These are phyloP conservation scores for Stenodera caucasica DNA, from an alignment of 2,888 invertebrate species.

Conservation along the genomic window DNA sequence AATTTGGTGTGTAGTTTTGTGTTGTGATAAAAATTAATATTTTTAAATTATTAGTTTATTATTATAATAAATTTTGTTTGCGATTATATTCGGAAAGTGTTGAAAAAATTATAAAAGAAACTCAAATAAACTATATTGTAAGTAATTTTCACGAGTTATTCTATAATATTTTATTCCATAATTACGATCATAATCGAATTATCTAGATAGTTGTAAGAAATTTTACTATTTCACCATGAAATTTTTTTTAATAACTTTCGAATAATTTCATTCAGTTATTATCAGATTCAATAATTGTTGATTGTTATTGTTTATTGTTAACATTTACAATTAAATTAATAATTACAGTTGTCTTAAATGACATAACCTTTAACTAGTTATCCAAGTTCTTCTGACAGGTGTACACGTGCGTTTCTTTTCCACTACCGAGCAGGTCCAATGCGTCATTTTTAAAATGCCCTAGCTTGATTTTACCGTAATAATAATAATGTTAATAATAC, in stretches of 20 bases:
- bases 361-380: constrained; percentile 32
- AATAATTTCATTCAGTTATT: background rate
- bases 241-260: background rate
- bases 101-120: background rate
- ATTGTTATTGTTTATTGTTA: constrained; percentile 14
- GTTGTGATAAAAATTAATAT: constrained; percentile 13
- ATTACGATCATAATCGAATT: background rate
- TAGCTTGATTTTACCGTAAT: constrained; percentile 31
- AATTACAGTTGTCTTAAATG: constrained; percentile 20
- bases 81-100: background rate
- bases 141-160: background rate
- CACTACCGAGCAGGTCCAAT: constrained; percentile 29
- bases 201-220: background rate
- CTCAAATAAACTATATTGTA: background rate
- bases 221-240: constrained; percentile 4
- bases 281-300: background rate
- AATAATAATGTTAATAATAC: constrained; percentile 5
- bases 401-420: constrained; percentile 25
- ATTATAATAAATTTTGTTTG: background rate
- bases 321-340: constrained; percentile 14
- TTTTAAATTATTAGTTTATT: constrained; percentile 16
- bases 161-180: background rate
- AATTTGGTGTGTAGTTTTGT: constrained; percentile 16
- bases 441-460: constrained; percentile 30
- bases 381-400: constrained; percentile 30